Base-by-base conservation (phyloP, 2,888 invertebrate genomes). In the Carabus problematicus region DNA sequence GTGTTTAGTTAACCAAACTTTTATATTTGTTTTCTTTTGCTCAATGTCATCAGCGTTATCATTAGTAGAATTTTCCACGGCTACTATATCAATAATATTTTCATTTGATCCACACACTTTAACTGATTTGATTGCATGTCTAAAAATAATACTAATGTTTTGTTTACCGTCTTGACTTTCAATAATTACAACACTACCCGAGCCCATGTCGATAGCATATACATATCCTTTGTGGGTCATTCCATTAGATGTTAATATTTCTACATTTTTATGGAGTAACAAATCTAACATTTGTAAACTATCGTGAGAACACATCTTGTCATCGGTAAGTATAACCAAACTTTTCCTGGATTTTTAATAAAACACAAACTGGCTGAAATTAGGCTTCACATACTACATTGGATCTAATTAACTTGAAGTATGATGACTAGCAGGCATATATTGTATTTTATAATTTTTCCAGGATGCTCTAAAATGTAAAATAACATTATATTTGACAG, bases 1-100 rank as follows among this genome's bases (percentile, higher is more conserved):
- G 75, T 81, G 79, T 59, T 77, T 75, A 61, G 75, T 71, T 16
- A 83, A 73, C 82, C 82, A 82, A 41, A 76, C 77, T 69, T 77
- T 78, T 18, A 82, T 68, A 55, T 73, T 73, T 40, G 64, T 62
- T 58, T 76, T 77, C 59, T 71, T 75, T 11, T 73, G 62, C n/a
- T 42, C 42, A 0, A 69, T 40, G 16, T 72, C 61, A 18, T 64
- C 58, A 47, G 9, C 71, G 43, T 11, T 12, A 16, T 11, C 47
- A 60, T 59, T 61, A 4, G 8, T 9, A n/a, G 52, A 43, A 29
- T 29, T 55, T 70, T 29, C 59, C 63, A 7, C 42, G 18, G 16
- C 6, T 1, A 52, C 16, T 52, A 52, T 14, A 16, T 71, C 71
- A 45, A 74, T 70, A 39, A 74, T 70, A 12, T 71, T 70, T 12